Evolutionary conservation across 2,888 invertebrate species (phyloP).

Genomic region (Sesia apiformis): DNA sequence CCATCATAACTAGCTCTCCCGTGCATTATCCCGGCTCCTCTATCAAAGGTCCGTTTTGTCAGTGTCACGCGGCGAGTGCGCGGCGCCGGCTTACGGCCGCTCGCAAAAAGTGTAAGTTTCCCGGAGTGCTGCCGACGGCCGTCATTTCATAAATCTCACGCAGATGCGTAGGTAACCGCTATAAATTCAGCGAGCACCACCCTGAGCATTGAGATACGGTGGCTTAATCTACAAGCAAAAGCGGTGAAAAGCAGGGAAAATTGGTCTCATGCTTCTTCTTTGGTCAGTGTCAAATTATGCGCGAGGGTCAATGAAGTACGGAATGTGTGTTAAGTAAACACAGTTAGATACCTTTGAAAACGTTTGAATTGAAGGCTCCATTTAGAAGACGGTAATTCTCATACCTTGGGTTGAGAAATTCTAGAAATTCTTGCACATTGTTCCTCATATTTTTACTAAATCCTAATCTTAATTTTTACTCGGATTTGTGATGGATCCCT

Average conservation of each 20-base stretch:
- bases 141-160: constrained; percentile 45
- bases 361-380: too few relatives aligned
- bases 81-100: background rate
- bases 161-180: constrained; percentile 36
- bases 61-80: background rate
- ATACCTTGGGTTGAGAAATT: too few relatives aligned
- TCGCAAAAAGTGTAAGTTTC: constrained; percentile 17
- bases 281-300: background rate
- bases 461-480: too few relatives aligned
- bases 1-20: background rate
- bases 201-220: constrained; percentile 5
- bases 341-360: too few relatives aligned
- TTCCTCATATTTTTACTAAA: too few relatives aligned
- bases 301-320: too few relatives aligned
- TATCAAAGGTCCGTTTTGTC: background rate
- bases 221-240: constrained; percentile 6
- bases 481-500: too few relatives aligned
- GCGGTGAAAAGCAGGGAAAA: too few relatives aligned
- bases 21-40: background rate
- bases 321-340: too few relatives aligned
- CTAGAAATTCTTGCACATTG: too few relatives aligned
- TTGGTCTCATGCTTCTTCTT: background rate
- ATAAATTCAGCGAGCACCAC: constrained; percentile 18
- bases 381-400: too few relatives aligned
- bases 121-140: constrained; percentile 21